Base-by-base conservation (phyloP, 2,113 vertebrate genomes). In the Microcebus griseorufus region DNA sequence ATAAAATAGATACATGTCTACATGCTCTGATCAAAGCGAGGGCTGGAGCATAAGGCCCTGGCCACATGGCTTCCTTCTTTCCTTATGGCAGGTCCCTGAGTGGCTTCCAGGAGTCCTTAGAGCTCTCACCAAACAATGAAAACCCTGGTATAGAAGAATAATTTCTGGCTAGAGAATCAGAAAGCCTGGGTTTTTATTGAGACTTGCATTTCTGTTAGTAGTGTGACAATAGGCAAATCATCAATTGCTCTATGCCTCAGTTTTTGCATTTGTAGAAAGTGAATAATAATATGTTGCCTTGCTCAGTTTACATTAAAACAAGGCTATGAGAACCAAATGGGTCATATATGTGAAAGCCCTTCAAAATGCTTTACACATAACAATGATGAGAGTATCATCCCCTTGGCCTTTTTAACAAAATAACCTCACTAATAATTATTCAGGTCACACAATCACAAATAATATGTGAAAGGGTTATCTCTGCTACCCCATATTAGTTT, bases 211-310 rank as follows among this genome's bases (percentile, higher is more conserved):
- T 95, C 65, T 72, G 25, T 48, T 72, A 25, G 7, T 80, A 37
- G 29, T 48, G n/a, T 73, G 62, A 96, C 42, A 92, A 64, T 17
- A 86, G 55, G 58, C 42, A 96, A 81, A 65, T 85, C 14, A 81
- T 39, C 39, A 79, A 88, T 69, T 88, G 32, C 14, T 82, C 18
- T 86, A 88, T 67, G 34, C 37, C 60, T 78, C 13, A 73, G 16
- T 48, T 95, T 95, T 85, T 78, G 32, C n/a, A 70, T 81, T 93
- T 60, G 70, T 90, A 80, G 87, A 93, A 95, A 39, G 39, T 39
- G 39, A 39, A 39, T 39, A 39, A 39, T 39, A 39, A 39, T 39
- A 39, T 39, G 39, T 39, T 39, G 39, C 39, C 39, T 90, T 95
- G 51, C 34, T 89, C 11, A 70, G 48, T 39, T 12, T 48, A 14